Evolutionary conservation across 2,888 invertebrate species (phyloP), one percentile per base, ranked within the genome.

Genomic region (Drosophila mimica): DNA sequence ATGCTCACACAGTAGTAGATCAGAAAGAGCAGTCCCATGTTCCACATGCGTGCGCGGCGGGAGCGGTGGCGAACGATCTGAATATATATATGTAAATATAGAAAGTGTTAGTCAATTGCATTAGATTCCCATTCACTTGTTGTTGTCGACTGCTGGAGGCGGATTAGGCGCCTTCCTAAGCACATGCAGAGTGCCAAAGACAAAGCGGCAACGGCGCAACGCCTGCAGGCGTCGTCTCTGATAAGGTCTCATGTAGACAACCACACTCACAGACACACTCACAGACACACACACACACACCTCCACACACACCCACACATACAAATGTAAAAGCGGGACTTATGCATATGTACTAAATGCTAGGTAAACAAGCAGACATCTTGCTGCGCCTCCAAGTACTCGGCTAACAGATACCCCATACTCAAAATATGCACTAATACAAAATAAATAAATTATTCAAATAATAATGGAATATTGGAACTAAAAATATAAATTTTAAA

Each of bases 11-110:
- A 94, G 31, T 95, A 95, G 92, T 96, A 96, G 34, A 96, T 94
- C 63, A 96, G 94, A 92, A 96, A 95, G 90, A 96, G 94, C 57
- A 96, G 94, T 8, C 95, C 95, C 81, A 96, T 94, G 73, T 95
- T 95, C 91, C 96, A 94, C 93, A 95, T 94, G 84, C 96, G 95
- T 92, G 96, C 95, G 65, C 96, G 95, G 70, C 95, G 94, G 58
- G 95, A 95, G 87, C 92, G 86, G 66, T 89, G 81, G 62, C 89
- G 84, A 17, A 84, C 83, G 70, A 88, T 84, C 91, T 92, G 60
- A 7, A 30, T 28, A 48, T 46, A 30, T 28, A 36, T 1, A n/a
- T 15, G 38, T 20, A 2, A 7, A n/a, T 36, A 36, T 17, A 36
- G 25, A 9, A 17, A 53, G 61, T 57, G 56, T 66, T 20, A 59